phyloP scores from a whole-genome alignment of 2,797 vertebrate species.

The Euthynnus affinis region DNA sequence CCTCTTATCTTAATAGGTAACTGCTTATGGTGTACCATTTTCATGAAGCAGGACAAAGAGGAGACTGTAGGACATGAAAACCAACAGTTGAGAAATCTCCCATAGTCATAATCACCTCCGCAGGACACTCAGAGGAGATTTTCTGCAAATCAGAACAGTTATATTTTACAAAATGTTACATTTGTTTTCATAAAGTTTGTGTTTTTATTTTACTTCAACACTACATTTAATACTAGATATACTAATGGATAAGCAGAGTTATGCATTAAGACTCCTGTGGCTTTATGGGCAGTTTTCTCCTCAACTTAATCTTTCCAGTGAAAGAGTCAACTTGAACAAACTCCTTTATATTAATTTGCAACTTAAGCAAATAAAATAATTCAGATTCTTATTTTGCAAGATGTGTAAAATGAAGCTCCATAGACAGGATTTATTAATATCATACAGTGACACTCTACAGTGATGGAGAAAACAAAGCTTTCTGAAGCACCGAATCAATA shows the following conservation, averaged over 20 bases:
- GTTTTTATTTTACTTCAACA: too few relatives aligned
- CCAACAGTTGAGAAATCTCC: neutral
- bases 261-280: too few relatives aligned
- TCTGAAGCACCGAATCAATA: too few relatives aligned
- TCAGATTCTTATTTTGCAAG: neutral
- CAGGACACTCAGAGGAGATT: neutral
- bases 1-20: slow-evolving; percentile 98
- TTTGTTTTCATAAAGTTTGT: neutral
- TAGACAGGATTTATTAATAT: neutral
- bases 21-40: neutral
- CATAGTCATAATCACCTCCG: neutral
- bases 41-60: too few relatives aligned
- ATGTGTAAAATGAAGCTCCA: too few relatives aligned
- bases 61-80: neutral
- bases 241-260: too few relatives aligned
- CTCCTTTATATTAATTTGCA: neutral
- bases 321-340: neutral
- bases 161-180: too few relatives aligned
- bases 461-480: too few relatives aligned
- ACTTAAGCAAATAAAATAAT: neutral
- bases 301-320: neutral
- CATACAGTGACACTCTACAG: too few relatives aligned
- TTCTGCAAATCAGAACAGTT: neutral
- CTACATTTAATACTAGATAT: too few relatives aligned
- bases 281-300: neutral